phyloP scores from a whole-genome alignment of 1,140 invertebrate genomes.

The Augochlora pura region DNA sequence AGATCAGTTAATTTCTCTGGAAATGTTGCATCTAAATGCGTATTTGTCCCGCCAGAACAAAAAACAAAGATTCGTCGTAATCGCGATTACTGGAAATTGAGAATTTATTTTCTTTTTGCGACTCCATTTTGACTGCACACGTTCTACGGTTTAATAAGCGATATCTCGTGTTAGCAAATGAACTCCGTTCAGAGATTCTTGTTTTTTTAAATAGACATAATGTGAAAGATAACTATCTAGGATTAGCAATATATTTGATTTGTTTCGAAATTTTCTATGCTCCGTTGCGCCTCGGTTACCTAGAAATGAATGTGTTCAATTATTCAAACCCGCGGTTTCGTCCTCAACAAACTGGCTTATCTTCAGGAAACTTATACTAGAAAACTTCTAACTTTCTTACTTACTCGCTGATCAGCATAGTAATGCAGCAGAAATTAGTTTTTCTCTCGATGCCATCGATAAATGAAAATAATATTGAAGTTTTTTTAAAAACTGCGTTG shows the following conservation, averaged over 20 bases:
- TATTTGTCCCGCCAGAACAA: conserved; percentile 42
- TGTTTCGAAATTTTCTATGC: neutral
- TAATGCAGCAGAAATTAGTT: neutral
- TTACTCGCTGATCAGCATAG: conserved; percentile 4
- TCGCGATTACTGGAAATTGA: neutral
- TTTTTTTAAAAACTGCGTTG: neutral
- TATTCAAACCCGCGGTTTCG: conserved; percentile 29
- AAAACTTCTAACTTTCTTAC: conserved; percentile 44
- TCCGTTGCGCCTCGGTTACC: conserved; percentile 4
- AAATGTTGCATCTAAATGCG: conserved; percentile 56
- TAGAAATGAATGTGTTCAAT: conserved; percentile 49
- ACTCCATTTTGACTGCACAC: neutral
- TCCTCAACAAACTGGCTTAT: neutral
- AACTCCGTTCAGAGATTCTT: neutral
- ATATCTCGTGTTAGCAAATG: neutral
- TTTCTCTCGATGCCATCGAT: neutral
- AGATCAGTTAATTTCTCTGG: conserved; percentile 53
- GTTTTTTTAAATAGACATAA: too few species aligned
- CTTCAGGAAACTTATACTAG: conserved; percentile 20
- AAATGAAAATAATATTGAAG: conserved; percentile 18
- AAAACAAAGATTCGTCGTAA: conserved; percentile 36
- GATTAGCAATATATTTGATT: too few species aligned
- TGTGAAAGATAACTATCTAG: too few species aligned
- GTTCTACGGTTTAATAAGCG: neutral
- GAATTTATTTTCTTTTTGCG: conserved; percentile 1